These are phyloP conservation scores for Drosophila pseudotakahashii DNA, from an alignment of 2,888 invertebrate species.

Conservation along the genomic window DNA sequence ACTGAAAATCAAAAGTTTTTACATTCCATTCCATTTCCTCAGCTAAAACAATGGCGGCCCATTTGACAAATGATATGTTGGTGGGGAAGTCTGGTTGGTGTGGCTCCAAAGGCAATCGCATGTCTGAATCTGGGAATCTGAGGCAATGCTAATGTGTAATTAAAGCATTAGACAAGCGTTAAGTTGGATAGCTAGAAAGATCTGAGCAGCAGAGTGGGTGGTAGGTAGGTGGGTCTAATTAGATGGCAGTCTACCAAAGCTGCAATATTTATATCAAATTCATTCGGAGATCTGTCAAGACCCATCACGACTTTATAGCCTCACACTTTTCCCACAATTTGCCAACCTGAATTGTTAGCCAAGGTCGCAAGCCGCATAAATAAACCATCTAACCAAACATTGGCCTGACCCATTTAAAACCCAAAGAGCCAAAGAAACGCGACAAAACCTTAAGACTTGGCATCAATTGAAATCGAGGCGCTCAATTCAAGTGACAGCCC, in stretches of 20 bases:
- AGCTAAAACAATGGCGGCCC: conserved; percentile 57
- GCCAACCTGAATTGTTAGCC: conserved; percentile 21
- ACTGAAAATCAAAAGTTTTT: conserved; percentile 49
- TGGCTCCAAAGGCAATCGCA: conserved; percentile 54
- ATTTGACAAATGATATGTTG: conserved; percentile 60
- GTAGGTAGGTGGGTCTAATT: conserved; percentile 9
- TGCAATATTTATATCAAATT: background rate
- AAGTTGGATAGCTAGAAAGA: conserved; percentile 57
- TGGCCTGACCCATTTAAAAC: conserved; percentile 60
- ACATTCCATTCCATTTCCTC: conserved; percentile 39
- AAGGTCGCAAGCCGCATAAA: conserved; percentile 53
- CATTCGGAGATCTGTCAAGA: conserved; percentile 1
- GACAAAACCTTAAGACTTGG: conserved; percentile 45
- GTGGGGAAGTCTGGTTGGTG: background rate
- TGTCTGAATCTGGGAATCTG: conserved; percentile 48
- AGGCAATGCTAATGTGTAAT: conserved; percentile 63
- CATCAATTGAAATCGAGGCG: conserved; percentile 68
- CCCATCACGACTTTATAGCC: conserved; percentile 26
- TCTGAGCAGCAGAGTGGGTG: conserved; percentile 21
- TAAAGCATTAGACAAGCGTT: conserved; percentile 61
- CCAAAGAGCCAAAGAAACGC: conserved; percentile 14
- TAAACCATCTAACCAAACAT: conserved; percentile 20
- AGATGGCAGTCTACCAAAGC: background rate
- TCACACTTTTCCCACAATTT: conserved; percentile 40
- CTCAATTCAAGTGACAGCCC: conserved; percentile 71